Evolutionary conservation across 2,888 invertebrate species (phyloP), one percentile per base, ranked within the genome.

Genomic region (Liopterus haemorrhoidalis): DNA sequence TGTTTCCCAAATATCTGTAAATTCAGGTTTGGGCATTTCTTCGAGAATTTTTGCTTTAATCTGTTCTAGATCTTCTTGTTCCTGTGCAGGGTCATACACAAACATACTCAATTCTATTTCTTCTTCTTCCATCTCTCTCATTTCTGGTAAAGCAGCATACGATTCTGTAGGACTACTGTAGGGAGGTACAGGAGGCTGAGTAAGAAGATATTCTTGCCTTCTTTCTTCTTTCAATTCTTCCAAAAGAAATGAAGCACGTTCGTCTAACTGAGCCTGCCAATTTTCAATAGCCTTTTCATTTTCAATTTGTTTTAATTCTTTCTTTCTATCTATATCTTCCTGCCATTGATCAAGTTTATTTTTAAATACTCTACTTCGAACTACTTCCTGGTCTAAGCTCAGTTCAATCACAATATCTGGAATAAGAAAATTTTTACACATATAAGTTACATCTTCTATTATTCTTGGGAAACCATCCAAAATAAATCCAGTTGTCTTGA

Each of bases 401-500:
- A 79, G 57, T 59, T 74, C 70, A 30, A 81, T 61, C 5, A 80
- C 59, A 41, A 78, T 54, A 60, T 81, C 79, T 1, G 82, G 81
- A 38, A 80, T 69, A 22, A 71, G 68, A 56, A 62, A 71, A 52
- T 67, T 62, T 16, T 68, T 56, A 4, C 68, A 46, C 70, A 79
- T 75, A 25, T 71, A 67, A 50, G 75, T 69, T 2, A 76, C 59
- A 59, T 81, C 81, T 36, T 65, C 62, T 4, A 70, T 60, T 46
- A 73, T 61, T 59, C 69, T 74, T 5, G 82, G 82, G 64, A 76
- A 81, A 39, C 76, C 78, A 59, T 80, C 78, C 25, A 82, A 59
- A 27, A 81, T 67, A 57, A 80, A 69, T 4, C 81, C 79, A 12
- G 62, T 64, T 3, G 59, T 55, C 14, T 60, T 62, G 56, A 68